These are phyloP conservation scores for Aricia artaxerxes DNA, from an alignment of 2,888 invertebrate species.

Conservation along the genomic window DNA sequence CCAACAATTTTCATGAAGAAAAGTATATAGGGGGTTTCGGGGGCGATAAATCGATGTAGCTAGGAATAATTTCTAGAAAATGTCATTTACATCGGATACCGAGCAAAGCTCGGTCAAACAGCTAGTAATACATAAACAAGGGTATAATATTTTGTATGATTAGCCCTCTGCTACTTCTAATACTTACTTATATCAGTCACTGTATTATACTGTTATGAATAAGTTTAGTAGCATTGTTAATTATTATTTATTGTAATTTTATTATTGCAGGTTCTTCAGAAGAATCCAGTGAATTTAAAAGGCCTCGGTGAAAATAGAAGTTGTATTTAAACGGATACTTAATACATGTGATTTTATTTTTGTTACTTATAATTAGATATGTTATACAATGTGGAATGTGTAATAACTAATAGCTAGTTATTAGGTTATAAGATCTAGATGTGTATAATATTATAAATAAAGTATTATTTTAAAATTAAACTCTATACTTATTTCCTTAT, in stretches of 20 bases:
- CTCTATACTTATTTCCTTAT: neutral
- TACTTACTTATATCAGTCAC: too few species aligned
- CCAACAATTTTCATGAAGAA: too few species aligned
- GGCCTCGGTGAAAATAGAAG: conserved; percentile 61
- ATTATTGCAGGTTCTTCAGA: conserved; percentile 67
- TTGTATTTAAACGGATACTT: conserved; percentile 51
- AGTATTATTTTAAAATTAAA: conserved; percentile 37
- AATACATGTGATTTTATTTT: conserved; percentile 70
- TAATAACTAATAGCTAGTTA: conserved; percentile 71
- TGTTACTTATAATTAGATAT: conserved; percentile 55
- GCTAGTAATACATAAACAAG: too few species aligned
- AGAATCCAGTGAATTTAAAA: conserved; percentile 72
- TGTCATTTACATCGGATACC: too few species aligned
- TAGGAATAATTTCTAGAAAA: too few species aligned
- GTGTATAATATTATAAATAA: conserved; percentile 41
- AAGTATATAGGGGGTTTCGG: too few species aligned
- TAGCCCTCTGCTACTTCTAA: too few species aligned
- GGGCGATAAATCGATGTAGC: too few species aligned
- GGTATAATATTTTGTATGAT: too few species aligned
- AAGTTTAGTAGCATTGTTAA: neutral
- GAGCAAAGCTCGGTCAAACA: too few species aligned
- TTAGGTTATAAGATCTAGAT: conserved; percentile 60
- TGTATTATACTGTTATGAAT: too few species aligned
- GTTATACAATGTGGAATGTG: conserved; percentile 35
- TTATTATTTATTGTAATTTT: neutral